Conservation (phyloP, 1,140 invertebrate genomes). For the Phenacoccus solenopsis region DNA sequence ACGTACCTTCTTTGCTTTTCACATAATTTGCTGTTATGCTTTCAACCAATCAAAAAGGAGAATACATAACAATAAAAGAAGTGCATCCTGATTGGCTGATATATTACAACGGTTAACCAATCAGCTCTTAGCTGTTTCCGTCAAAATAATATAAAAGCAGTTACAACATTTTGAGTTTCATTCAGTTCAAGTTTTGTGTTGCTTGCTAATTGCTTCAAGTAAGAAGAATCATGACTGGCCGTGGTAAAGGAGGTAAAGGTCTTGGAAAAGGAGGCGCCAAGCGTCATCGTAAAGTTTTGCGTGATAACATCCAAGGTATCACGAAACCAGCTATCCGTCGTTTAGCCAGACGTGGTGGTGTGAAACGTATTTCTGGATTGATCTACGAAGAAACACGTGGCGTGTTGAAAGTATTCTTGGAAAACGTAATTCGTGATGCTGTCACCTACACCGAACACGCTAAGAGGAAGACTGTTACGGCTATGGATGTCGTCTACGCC, state of each 20-base stretch:
- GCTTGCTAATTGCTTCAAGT: not conserved
- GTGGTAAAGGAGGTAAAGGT: slow-evolving; percentile 46
- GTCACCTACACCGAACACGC: slow-evolving; percentile 75
- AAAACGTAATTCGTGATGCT: slow-evolving; percentile 68
- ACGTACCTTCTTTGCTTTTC: too few species aligned
- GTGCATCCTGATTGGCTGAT: too few species aligned
- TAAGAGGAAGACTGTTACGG: slow-evolving; percentile 69
- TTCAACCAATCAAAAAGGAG: too few species aligned
- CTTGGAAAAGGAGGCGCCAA: slow-evolving; percentile 55
- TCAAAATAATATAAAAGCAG: too few species aligned
- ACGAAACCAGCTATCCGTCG: slow-evolving; percentile 46
- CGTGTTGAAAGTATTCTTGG: slow-evolving; percentile 65
- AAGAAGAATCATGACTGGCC: slow-evolving; percentile 1
- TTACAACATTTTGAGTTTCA: too few species aligned
- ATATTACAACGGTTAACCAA: too few species aligned
- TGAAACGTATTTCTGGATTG: slow-evolving; percentile 50
- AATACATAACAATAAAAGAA: too few species aligned
- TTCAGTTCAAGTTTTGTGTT: not conserved
- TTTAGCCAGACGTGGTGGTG: slow-evolving; percentile 56
- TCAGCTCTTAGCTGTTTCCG: too few species aligned
- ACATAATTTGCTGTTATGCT: too few species aligned
- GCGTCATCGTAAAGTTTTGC: slow-evolving; percentile 50
- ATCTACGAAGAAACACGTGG: slow-evolving; percentile 45
- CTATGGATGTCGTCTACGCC: slow-evolving; percentile 79
- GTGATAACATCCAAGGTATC: slow-evolving; percentile 64